These are phyloP conservation scores for Delphinapterus leucas DNA, from an alignment of 2,113 vertebrate genomes.

Conservation along the genomic window DNA sequence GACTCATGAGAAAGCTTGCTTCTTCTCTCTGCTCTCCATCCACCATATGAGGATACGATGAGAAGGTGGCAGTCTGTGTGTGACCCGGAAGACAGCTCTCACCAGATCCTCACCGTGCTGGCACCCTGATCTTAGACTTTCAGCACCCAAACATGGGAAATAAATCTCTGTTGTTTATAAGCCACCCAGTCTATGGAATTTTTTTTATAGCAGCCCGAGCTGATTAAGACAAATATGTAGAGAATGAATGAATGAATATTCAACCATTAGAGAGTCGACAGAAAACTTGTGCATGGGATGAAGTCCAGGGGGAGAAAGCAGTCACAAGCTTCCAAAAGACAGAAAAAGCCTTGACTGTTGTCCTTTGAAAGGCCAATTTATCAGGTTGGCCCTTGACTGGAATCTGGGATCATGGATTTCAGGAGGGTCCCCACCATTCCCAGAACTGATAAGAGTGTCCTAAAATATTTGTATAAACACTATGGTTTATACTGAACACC, in stretches of 20 bases:
- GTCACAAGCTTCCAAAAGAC: too few relatives aligned
- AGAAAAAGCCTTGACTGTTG: background rate
- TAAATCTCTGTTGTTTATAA: background rate
- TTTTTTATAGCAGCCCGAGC: background rate
- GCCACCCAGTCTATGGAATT: too few relatives aligned
- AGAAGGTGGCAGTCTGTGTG: background rate
- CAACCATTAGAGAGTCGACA: background rate
- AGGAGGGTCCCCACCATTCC: background rate
- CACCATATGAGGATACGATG: fast-evolving
- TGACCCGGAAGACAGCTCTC: background rate
- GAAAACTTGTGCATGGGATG: background rate
- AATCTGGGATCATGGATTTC: background rate
- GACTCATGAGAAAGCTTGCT: background rate
- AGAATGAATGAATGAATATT: background rate
- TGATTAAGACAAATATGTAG: background rate
- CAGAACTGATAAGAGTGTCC: background rate
- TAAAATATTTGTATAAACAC: background rate
- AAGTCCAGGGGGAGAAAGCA: too few relatives aligned
- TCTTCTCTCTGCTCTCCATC: background rate
- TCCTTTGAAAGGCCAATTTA: background rate
- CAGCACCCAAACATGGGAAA: background rate
- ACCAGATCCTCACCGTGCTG: background rate
- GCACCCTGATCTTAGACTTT: background rate
- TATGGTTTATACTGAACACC: background rate
- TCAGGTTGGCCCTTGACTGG: background rate